Conservation (phyloP, 1,140 invertebrate species). For the Venustaconcha ellipsiformis region DNA sequence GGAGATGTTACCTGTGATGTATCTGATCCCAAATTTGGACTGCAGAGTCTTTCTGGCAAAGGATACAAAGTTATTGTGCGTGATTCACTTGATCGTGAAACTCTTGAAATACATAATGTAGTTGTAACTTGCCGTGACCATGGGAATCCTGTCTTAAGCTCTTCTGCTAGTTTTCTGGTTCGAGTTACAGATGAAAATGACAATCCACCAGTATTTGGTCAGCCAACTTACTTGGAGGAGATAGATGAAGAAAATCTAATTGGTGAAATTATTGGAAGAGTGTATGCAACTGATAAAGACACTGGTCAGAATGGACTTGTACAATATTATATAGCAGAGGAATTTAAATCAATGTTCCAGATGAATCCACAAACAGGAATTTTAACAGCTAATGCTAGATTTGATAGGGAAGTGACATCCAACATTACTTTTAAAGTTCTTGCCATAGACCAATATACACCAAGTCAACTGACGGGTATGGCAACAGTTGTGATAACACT, state of each 20-base stretch:
- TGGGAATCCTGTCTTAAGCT: constrained; percentile 85
- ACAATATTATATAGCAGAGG: constrained; percentile 9
- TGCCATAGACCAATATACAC: constrained; percentile 85
- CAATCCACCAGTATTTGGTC: constrained; percentile 93
- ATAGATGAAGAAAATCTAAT: constrained; percentile 93
- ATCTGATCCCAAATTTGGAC: constrained; percentile 37
- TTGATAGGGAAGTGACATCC: constrained; percentile 91
- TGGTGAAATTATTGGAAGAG: constrained; percentile 88
- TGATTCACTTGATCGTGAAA: constrained; percentile 91
- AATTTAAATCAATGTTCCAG: constrained; percentile 5
- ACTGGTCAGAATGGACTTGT: constrained; percentile 85
- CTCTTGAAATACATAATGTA: constrained; percentile 82
- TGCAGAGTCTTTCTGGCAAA: constrained; percentile 40
- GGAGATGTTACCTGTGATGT: constrained; percentile 44
- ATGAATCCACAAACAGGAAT: constrained; percentile 82
- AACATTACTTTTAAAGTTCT: constrained; percentile 91
- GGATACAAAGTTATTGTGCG: constrained; percentile 78
- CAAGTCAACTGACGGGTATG: constrained; percentile 83
- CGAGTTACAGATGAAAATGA: constrained; percentile 94
- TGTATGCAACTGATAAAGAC: constrained; percentile 93
- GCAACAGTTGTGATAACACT: constrained; percentile 90
- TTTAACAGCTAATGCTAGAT: constrained; percentile 83
- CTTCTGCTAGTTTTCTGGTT: constrained; percentile 90
- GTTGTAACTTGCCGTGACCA: constrained; percentile 95
- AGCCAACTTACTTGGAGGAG: constrained; percentile 85